phyloP scores from a whole-genome alignment of 2,797 vertebrate species.

The Lindbergichthys nudifrons region DNA sequence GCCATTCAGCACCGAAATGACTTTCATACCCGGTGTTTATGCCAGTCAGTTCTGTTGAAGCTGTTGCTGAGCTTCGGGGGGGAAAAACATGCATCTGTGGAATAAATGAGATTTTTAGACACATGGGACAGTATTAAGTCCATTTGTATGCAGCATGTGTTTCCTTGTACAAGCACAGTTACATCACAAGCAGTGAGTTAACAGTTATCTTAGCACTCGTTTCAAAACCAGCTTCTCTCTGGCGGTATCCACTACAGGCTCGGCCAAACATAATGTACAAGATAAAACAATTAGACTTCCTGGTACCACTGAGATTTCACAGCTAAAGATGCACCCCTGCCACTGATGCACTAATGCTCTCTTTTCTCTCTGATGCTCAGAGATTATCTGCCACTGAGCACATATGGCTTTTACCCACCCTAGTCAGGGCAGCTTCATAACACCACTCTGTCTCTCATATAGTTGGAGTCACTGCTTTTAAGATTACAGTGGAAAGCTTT shows the following conservation, averaged over 20 bases:
- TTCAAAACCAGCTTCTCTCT: slow-evolving; percentile 46
- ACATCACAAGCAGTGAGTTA: slow-evolving; percentile 45
- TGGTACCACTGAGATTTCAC: slow-evolving; percentile 19
- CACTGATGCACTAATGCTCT: background rate
- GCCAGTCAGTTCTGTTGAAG: slow-evolving; percentile 20
- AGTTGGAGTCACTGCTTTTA: slow-evolving; percentile 11
- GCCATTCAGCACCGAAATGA: slow-evolving; percentile 22
- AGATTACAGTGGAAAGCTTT: slow-evolving; percentile 10
- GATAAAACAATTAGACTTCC: slow-evolving; percentile 51
- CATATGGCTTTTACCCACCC: background rate
- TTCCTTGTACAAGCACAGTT: slow-evolving; percentile 29
- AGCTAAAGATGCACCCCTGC: background rate
- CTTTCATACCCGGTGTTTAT: slow-evolving; percentile 24
- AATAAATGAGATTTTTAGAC: slow-evolving; percentile 18
- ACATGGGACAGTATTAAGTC: background rate
- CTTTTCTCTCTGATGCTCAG: slow-evolving; percentile 22
- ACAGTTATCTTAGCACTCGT: slow-evolving; percentile 19
- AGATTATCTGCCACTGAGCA: slow-evolving; percentile 3
- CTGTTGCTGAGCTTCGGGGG: slow-evolving; percentile 22
- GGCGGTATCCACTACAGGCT: slow-evolving; percentile 14
- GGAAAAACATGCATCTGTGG: slow-evolving; percentile 5
- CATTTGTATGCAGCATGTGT: slow-evolving; percentile 16
- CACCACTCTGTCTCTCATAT: background rate
- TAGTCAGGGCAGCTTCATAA: slow-evolving; percentile 1
- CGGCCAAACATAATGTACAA: slow-evolving; percentile 26